These are phyloP conservation scores for Saguinus imperator DNA, from an alignment of 2,113 vertebrate genomes.

Conservation along the genomic window DNA sequence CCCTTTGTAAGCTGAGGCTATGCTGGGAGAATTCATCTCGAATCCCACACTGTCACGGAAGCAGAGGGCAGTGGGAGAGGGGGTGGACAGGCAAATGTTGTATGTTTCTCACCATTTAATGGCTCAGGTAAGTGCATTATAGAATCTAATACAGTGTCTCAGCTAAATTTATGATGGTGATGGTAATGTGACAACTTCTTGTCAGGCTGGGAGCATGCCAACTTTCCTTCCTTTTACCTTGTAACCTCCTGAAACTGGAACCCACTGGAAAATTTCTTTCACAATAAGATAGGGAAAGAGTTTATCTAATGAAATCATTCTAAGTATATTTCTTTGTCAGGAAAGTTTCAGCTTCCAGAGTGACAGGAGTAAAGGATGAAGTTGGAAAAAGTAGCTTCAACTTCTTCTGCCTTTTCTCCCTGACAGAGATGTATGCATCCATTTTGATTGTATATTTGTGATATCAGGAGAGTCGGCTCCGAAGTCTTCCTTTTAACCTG, in stretches of 20 bases:
- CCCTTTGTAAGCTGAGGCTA: not conserved
- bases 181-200: not conserved
- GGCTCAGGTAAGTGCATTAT: not conserved
- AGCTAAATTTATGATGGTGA: not conserved
- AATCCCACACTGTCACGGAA: not conserved
- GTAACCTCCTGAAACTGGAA: slow-evolving; percentile 52
- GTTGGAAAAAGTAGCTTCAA: not conserved
- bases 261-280: slow-evolving; percentile 62
- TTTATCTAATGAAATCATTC: slow-evolving; percentile 47
- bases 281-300: slow-evolving; percentile 2
- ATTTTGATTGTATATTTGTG: not conserved
- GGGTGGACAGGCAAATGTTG: not conserved
- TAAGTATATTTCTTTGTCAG: not conserved
- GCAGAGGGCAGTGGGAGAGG: not conserved
- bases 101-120: not conserved
- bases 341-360: slow-evolving; percentile 3
- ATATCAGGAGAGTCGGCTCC: not conserved
- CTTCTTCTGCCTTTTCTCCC: too few species aligned
- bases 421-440: accelerated
- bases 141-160: not conserved
- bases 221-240: slow-evolving; percentile 29
- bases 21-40: not conserved
- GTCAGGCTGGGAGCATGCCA: not conserved
- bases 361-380: not conserved
- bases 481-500: not conserved